Conservation (phyloP, 2,113 vertebrate species). For the Taxidea taxus region DNA sequence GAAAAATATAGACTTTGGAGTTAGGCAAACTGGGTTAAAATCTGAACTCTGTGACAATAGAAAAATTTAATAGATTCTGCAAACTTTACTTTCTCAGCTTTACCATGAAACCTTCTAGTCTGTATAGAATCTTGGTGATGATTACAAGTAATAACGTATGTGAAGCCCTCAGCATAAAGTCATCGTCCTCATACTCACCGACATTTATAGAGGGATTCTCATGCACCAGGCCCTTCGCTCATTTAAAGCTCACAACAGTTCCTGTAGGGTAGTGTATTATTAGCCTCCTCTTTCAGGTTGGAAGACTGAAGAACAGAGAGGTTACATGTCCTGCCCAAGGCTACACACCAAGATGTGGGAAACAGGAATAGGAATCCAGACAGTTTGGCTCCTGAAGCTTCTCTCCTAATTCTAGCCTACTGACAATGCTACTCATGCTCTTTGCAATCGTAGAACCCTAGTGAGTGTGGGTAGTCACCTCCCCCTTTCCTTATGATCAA, state of each 20-base stretch:
- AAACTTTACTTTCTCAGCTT: background rate
- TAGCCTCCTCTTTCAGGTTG: background rate
- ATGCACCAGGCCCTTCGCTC: background rate
- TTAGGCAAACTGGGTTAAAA: background rate
- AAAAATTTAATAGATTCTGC: background rate
- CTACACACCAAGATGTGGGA: background rate
- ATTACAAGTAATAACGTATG: background rate
- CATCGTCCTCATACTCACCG: background rate
- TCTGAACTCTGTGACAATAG: background rate
- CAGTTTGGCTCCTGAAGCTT: background rate
- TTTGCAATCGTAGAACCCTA: background rate
- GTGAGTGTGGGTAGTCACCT: background rate
- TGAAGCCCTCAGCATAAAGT: background rate
- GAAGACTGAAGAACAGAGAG: background rate
- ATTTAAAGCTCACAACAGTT: background rate
- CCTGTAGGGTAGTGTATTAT: background rate
- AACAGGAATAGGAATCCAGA: background rate
- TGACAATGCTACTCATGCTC: background rate
- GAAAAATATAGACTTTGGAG: background rate
- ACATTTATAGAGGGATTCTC: background rate
- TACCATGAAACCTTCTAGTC: background rate
- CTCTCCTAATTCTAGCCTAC: background rate
- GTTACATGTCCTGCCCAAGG: background rate
- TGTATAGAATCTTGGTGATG: background rate
- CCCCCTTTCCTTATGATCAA: background rate